Base-by-base conservation (phyloP, 1,140 invertebrate species). In the Mamestra configurata region DNA sequence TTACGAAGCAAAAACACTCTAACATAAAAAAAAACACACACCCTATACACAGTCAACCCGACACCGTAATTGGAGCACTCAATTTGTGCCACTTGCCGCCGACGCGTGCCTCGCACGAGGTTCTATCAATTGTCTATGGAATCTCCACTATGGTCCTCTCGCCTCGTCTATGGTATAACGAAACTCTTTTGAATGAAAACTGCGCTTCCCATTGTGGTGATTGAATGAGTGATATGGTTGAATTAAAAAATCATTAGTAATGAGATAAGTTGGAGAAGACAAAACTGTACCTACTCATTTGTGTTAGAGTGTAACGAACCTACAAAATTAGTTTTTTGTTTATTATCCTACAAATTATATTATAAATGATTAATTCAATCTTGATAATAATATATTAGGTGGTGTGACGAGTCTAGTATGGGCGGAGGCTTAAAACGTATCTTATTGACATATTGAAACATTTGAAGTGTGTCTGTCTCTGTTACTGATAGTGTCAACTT, bases 21-120 rank as follows among this genome's bases (percentile, higher is more conserved):
- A 4, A 11, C 8, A 18, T 46, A 0, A 15, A n/a, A 27, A 76
- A 51, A 77, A 72, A 24, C 1, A n/a, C 49, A 72, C 85, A 83
- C 49, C 57, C 80, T 82, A 79, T 88, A 86, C 53, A 81, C 73
- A 64, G 68, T 61, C 55, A 76, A 82, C 83, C 84, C 84, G 88
- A 92, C 85, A 90, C 89, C 85, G 93, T 94, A 94, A 93, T 94
- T 91, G 92, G 92, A 93, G 92, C 91, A 92, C 89, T 94, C 92
- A 93, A 94, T 93, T 94, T 92, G 91, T 88, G 90, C 88, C 90
- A 91, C 90, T 92, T 92, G 68, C 81, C 55, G 84, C 82, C 86
- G 86, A 66, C 90, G 84, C 89, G 88, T 87, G 92, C 68, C 85
- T 55, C 27, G 46, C 80, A 78, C 84, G 80, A 82, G 79, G 71